phyloP scores from a whole-genome alignment of 2,797 vertebrate genomes.

The Xerus rutilus region DNA sequence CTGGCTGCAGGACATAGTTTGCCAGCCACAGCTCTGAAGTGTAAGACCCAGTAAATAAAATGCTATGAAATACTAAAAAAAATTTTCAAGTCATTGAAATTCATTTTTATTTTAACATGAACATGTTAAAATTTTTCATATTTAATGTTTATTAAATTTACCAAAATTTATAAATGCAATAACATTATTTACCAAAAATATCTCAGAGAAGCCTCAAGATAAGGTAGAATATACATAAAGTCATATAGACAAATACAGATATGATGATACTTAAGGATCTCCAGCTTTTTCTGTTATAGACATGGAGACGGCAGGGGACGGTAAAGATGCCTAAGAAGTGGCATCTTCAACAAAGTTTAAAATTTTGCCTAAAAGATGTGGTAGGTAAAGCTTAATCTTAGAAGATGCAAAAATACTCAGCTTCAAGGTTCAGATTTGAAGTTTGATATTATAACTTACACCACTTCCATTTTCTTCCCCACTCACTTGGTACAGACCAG shows the following conservation, averaged over 20 bases:
- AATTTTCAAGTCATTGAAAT: neutral
- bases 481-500: neutral
- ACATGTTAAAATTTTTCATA: neutral
- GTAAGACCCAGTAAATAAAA: neutral
- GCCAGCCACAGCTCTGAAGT: neutral
- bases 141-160: neutral
- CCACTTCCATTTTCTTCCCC: neutral
- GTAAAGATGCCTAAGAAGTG: neutral
- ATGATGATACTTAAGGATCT: neutral
- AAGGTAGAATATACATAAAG: neutral
- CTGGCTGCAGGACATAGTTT: neutral
- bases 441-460: neutral
- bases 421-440: constrained; percentile 12
- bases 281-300: neutral
- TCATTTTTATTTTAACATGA: neutral
- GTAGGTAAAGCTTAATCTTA: neutral
- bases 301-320: neutral
- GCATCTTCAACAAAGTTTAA: neutral
- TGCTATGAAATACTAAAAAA: neutral
- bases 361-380: neutral
- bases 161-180: neutral
- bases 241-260: neutral
- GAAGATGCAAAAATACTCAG: neutral
- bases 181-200: neutral
- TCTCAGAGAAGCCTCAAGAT: neutral